Evolutionary conservation across 2,113 vertebrate species (phyloP).

Genomic region (Semnornis frantzii): DNA sequence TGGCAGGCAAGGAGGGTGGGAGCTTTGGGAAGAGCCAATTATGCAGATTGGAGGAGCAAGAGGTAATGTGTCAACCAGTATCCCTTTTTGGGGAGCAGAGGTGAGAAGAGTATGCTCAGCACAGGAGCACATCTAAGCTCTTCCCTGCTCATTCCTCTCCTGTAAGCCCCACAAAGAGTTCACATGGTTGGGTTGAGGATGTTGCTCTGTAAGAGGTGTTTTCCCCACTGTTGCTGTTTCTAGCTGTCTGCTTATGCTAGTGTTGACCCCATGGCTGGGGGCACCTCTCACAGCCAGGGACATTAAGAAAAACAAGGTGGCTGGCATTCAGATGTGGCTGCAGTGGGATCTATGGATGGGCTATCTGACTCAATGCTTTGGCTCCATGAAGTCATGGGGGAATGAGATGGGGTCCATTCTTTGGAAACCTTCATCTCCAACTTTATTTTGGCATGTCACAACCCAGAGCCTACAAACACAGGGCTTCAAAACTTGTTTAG

Average conservation of each 20-base stretch:
- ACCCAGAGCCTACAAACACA: accelerated
- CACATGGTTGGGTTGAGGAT: accelerated
- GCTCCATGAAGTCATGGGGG: neutral
- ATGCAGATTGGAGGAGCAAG: neutral
- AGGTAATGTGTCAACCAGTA: neutral
- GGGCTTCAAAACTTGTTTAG: neutral
- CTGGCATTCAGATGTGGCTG: neutral
- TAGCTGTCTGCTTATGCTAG: neutral
- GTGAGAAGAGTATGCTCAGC: neutral
- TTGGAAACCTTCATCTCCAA: neutral
- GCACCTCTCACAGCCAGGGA: neutral
- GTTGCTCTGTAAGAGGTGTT: neutral
- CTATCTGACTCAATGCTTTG: neutral
- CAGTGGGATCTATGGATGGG: accelerated
- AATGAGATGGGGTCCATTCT: neutral
- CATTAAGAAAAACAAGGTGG: neutral
- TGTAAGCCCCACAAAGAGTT: neutral
- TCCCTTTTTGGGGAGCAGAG: neutral
- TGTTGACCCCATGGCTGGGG: neutral
- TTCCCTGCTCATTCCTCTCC: neutral
- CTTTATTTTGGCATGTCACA: neutral
- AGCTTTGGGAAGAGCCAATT: conserved; percentile 24
- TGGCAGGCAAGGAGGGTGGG: neutral
- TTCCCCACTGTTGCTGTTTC: neutral
- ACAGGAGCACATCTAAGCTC: accelerated